Conservation (phyloP, 2,888 invertebrate species). For the Octonoba sinensis region DNA sequence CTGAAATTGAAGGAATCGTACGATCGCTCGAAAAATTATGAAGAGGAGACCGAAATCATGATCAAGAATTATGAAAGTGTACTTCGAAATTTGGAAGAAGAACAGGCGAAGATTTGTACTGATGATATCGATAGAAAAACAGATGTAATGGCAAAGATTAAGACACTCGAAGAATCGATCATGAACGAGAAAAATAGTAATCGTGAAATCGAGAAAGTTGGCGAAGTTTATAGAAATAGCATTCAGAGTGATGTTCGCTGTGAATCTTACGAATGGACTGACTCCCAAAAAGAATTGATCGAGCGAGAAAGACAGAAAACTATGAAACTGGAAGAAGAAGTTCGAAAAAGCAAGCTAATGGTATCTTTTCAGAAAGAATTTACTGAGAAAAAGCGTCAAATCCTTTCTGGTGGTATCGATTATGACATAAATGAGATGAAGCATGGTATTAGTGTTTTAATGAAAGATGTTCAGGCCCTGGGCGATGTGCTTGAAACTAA, state of each 20-base stretch:
- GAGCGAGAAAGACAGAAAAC: constrained; percentile 5
- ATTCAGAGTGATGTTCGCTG: not conserved
- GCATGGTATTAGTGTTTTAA: not conserved
- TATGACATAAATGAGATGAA: constrained; percentile 24
- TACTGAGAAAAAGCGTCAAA: constrained; percentile 4
- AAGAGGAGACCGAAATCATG: constrained; percentile 4
- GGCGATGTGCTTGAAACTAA: constrained; percentile 17
- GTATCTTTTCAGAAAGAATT: constrained; percentile 5
- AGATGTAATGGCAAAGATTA: constrained; percentile 8
- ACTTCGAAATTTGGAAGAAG: not conserved
- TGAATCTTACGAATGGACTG: not conserved
- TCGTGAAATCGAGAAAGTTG: not conserved
- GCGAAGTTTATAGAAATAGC: not conserved
- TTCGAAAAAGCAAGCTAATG: not conserved
- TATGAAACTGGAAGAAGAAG: not conserved
- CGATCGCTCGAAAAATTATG: not conserved
- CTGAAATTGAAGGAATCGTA: constrained; percentile 13
- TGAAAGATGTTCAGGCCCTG: not conserved
- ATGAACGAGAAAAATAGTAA: not conserved
- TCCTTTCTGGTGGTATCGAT: constrained; percentile 11
- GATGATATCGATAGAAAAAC: not conserved
- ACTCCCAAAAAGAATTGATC: not conserved
- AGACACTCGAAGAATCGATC: constrained; percentile 7
- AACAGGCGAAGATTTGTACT: constrained; percentile 3
- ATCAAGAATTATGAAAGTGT: not conserved